Evolutionary conservation across 2,888 invertebrate genomes (phyloP).

Genomic region (Pilophorus perplexus): DNA sequence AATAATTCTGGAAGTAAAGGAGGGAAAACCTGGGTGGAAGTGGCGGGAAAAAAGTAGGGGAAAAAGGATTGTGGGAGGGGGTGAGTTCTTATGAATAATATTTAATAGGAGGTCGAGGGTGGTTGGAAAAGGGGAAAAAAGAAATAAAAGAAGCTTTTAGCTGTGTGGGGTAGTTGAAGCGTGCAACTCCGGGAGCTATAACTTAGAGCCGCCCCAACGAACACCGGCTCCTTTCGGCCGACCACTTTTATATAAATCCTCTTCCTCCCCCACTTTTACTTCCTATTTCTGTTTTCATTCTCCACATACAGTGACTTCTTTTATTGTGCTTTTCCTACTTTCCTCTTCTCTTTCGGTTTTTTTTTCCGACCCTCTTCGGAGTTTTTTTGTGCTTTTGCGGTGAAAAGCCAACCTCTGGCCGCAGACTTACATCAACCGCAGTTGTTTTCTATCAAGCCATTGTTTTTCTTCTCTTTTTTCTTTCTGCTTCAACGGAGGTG

Average conservation of each 20-base stretch:
- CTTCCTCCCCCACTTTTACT: neutral
- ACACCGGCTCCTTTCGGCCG: constrained; percentile 21
- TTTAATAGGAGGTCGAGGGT: constrained; percentile 34
- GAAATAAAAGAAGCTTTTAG: constrained; percentile 37
- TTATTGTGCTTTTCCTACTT: constrained; percentile 26
- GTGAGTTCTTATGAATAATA: constrained; percentile 37
- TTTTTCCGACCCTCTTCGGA: neutral
- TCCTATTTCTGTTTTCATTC: constrained; percentile 28
- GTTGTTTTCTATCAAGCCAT: neutral
- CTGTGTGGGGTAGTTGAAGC: constrained; percentile 34
- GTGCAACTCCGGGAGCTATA: constrained; percentile 32
- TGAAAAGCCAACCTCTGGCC: constrained; percentile 3
- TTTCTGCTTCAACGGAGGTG: too few species aligned
- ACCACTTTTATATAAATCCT: constrained; percentile 27
- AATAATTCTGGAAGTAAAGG: constrained; percentile 29
- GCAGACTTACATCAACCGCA: neutral
- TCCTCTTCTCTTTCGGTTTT: neutral
- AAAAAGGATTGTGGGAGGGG: constrained; percentile 5
- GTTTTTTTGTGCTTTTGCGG: neutral
- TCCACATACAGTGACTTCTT: constrained; percentile 23
- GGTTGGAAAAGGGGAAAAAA: constrained; percentile 3
- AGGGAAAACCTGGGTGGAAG: neutral
- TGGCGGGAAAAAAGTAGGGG: neutral
- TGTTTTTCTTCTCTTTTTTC: neutral
- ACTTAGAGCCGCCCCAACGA: constrained; percentile 35